A percentile compares a stretch with the other conserved stretches of the same genome.
Evolutionary conservation across 2,113 vertebrate genomes (phyloP).

Genomic region (Hemiscyllium ocellatum): DNA sequence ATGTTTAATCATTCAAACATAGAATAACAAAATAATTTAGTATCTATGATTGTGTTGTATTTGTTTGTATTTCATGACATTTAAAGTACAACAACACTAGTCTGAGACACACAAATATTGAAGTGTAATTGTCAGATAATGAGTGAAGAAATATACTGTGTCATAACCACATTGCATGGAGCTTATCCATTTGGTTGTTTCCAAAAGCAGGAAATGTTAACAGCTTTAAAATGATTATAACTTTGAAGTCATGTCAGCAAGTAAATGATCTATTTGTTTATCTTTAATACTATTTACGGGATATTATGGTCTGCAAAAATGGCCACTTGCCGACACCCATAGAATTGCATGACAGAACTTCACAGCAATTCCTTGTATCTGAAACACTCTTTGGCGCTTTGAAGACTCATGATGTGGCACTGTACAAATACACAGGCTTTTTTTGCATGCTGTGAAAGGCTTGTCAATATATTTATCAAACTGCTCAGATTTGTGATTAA

Average conservation of each 20-base stretch:
- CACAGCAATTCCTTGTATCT: background rate
- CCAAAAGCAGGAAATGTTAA: background rate
- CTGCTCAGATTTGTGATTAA: background rate
- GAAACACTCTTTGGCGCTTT: background rate
- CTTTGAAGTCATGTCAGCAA: background rate
- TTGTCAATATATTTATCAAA: background rate
- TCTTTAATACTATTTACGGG: background rate
- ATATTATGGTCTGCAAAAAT: background rate
- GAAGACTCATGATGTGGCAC: background rate
- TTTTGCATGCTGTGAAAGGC: background rate
- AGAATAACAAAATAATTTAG: background rate
- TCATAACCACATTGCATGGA: background rate
- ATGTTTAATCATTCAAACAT: background rate
- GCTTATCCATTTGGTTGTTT: background rate
- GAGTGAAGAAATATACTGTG: background rate
- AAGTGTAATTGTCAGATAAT: background rate
- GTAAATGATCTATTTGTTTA: background rate
- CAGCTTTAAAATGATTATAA: background rate
- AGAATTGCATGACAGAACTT: background rate
- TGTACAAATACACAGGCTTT: background rate
- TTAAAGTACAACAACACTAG: background rate
- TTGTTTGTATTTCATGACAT: background rate
- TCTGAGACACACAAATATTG: background rate
- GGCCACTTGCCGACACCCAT: background rate
- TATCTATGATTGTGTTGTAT: background rate